phyloP scores from a whole-genome alignment of 2,888 invertebrate genomes.

The Lagria hirta region DNA sequence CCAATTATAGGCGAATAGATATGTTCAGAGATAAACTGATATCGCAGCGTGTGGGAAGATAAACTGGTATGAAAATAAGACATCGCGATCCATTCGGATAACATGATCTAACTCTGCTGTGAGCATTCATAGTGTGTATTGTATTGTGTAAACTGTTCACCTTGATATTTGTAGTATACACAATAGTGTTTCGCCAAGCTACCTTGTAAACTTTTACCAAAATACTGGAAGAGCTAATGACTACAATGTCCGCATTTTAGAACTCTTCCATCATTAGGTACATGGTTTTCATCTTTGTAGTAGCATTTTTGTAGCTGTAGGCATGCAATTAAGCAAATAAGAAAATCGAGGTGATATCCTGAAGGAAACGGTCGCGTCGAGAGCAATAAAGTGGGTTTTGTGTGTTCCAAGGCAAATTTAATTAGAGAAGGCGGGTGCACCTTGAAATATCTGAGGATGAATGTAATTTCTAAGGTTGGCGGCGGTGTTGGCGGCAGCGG shows the following conservation, averaged over 20 bases:
- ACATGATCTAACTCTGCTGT: constrained; percentile 17
- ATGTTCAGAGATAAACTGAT: constrained; percentile 38
- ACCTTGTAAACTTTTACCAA: no score
- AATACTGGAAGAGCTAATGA: no score
- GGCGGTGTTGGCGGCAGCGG: constrained; percentile 38
- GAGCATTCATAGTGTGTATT: constrained; percentile 18
- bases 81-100: constrained; percentile 31
- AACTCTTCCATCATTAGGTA: no score
- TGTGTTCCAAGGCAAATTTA: constrained; percentile 24
- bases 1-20: constrained; percentile 48
- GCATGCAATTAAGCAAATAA: constrained; percentile 19
- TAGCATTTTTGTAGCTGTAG: no score
- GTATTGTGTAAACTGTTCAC: no score
- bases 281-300: neutral
- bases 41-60: constrained; percentile 43
- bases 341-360: constrained; percentile 15
- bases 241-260: no score
- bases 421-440: constrained; percentile 24
- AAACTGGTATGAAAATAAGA: constrained; percentile 37
- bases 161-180: no score
- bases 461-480: constrained; percentile 30
- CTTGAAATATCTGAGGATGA: constrained; percentile 24
- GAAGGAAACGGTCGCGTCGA: constrained; percentile 15
- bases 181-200: no score
- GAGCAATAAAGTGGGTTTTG: constrained; percentile 22